Conservation (phyloP, 2,888 invertebrate genomes). For the Gastrophysa polygoni region DNA sequence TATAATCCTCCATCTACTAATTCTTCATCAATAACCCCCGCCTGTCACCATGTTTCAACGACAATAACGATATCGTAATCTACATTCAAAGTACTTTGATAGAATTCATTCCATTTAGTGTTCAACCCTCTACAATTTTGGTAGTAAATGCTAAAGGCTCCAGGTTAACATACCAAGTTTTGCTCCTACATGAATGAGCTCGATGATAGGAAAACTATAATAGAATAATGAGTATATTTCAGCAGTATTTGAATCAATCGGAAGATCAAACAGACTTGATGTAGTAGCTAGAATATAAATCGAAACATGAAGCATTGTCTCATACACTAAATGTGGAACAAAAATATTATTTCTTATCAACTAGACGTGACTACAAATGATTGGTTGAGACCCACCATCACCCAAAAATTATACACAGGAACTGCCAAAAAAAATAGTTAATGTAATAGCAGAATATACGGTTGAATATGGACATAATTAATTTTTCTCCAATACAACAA, state of each 20-base stretch:
- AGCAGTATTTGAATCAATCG: too few species aligned
- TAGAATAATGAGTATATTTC: neutral
- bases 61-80: neutral
- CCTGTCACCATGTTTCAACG: too few species aligned
- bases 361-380: neutral
- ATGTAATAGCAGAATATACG: too few species aligned
- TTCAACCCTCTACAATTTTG: conserved; percentile 9
- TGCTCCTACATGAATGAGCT: neutral
- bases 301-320: neutral
- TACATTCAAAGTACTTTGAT: neutral
- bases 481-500: too few species aligned
- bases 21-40: too few species aligned
- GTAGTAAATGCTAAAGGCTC: neutral
- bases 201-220: neutral
- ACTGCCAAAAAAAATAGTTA: neutral
- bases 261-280: too few species aligned
- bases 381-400: neutral
- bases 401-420: neutral
- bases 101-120: conserved; percentile 6
- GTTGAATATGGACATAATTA: too few species aligned
- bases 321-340: neutral
- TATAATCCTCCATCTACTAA: too few species aligned
- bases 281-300: neutral
- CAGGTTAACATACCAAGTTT: neutral
- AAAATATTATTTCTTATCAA: neutral